Percentiles rank a stretch among this genome's conserved stretches.
phyloP scores from a whole-genome alignment of 2,888 invertebrate genomes.

The Dendrolimus pini region DNA sequence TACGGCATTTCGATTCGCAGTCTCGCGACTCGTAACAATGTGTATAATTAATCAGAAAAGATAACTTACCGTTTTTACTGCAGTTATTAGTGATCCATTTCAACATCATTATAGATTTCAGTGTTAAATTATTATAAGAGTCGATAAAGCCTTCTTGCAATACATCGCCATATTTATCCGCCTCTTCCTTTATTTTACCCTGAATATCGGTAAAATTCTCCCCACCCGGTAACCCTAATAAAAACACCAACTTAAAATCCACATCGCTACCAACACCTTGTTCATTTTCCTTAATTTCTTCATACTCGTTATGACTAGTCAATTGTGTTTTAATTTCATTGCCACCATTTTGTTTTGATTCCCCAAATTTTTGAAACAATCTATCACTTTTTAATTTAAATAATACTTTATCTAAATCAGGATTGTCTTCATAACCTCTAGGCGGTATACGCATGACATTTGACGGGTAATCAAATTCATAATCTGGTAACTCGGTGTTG shows the following conservation, averaged over 20 bases:
- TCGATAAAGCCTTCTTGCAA: conserved; percentile 90
- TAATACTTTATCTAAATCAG: conserved; percentile 42
- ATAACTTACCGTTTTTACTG: conserved; percentile 59
- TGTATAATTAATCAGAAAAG: no score
- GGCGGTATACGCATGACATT: conserved; percentile 70
- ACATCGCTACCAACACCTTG: conserved; percentile 16
- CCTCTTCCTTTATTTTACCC: conserved; percentile 80
- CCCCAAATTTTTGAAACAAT: conserved; percentile 28
- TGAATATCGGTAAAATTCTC: conserved; percentile 76
- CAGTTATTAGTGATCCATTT: conserved; percentile 88
- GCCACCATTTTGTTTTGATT: background rate
- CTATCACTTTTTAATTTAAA: conserved; percentile 36
- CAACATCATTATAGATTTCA: conserved; percentile 90
- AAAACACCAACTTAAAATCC: conserved; percentile 55
- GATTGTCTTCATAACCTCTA: conserved; percentile 44
- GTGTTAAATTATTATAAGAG: conserved; percentile 90
- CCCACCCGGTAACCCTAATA: conserved; percentile 79
- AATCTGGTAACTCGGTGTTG: conserved; percentile 23
- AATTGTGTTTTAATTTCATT: background rate
- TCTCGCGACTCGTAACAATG: no score
- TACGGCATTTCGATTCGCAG: no score
- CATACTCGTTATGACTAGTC: background rate
- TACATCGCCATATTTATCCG: conserved; percentile 82
- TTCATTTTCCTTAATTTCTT: background rate
- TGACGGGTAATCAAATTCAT: conserved; percentile 51